Evolutionary conservation across 1,140 invertebrate genomes (phyloP), one percentile per base, ranked within the genome.

Genomic region (Temnothorax curvispinosus): DNA sequence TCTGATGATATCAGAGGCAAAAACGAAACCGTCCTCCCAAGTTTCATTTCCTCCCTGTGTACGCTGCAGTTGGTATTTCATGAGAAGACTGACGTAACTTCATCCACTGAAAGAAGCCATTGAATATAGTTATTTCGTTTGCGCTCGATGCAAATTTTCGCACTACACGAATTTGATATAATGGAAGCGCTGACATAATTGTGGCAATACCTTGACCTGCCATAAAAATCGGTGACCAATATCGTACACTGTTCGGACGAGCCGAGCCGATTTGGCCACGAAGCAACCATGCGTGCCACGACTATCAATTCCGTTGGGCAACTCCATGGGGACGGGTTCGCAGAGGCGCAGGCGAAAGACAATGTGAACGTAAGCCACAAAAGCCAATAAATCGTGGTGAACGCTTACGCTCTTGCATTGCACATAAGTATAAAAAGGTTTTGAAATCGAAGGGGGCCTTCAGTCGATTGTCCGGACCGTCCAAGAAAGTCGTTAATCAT

Each of bases 391-490:
- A 81, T 77, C 54, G 75, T 87, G 47, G 62, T 85, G 77, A 67
- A 74, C 15, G 69, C 69, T 82, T 90, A 91, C 89, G 87, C 87
- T 87, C 64, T 74, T 92, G 89, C 41, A 84, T 88, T 65, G 88
- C 84, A 77, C 75, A 71, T 60, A 74, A 76, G 89, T 92, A 92
- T 92, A 93, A 92, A 92, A 89, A 87, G 76, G 85, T 91, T 93
- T 92, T 89, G 85, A 86, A 92, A 87, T 88, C 78, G 62, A 81
- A 80, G 52, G 54, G 27, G 62, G 50, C 67, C 71, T 89, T 90
- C 90, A 90, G 89, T 93, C 62, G 81, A 86, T 81, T 21, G 65
- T 32, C 4, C 65, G 15, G 21, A n/a, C 38, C 35, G 35, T 65
- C 47, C 21, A 60, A 41, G 44, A 44, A 75, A 87, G 64, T 35